Conservation (phyloP, 2,888 invertebrate genomes). For the Cerastis leucographa region DNA sequence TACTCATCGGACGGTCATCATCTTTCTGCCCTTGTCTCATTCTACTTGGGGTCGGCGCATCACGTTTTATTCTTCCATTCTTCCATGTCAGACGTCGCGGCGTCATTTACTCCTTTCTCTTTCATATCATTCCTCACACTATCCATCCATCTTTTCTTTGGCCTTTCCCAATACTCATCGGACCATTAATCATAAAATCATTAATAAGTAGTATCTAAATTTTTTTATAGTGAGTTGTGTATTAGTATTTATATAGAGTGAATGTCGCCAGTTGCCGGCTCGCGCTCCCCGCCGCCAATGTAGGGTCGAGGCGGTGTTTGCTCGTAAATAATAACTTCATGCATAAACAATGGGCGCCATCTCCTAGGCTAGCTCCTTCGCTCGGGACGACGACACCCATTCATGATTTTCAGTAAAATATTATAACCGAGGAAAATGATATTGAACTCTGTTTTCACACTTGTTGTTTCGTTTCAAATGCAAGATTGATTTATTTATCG, state of each 20-base stretch:
- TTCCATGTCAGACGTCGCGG: no score
- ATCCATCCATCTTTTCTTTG: no score
- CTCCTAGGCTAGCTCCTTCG: conserved; percentile 74
- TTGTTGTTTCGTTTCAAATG: conserved; percentile 43
- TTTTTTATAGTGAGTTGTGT: conserved; percentile 25
- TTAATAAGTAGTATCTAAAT: conserved; percentile 4
- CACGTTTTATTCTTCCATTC: no score
- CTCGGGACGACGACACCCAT: conserved; percentile 72
- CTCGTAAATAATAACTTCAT: conserved; percentile 87
- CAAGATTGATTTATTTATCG: conserved; percentile 21
- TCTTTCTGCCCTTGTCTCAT: no score
- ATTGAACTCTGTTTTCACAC: conserved; percentile 54
- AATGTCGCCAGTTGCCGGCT: conserved; percentile 44
- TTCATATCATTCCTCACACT: no score
- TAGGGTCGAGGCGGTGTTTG: conserved; percentile 64
- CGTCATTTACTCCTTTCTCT: no score
- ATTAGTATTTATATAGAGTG: conserved; percentile 44
- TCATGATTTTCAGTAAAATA: conserved; percentile 76
- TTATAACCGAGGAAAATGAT: conserved; percentile 70
- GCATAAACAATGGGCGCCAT: conserved; percentile 84
- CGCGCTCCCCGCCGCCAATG: conserved; percentile 42
- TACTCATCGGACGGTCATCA: background rate
- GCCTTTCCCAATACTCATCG: background rate
- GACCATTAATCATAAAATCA: background rate
- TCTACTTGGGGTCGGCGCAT: no score